phyloP scores from a whole-genome alignment of 1,140 invertebrate species.

The Scaptomyza pallida region DNA sequence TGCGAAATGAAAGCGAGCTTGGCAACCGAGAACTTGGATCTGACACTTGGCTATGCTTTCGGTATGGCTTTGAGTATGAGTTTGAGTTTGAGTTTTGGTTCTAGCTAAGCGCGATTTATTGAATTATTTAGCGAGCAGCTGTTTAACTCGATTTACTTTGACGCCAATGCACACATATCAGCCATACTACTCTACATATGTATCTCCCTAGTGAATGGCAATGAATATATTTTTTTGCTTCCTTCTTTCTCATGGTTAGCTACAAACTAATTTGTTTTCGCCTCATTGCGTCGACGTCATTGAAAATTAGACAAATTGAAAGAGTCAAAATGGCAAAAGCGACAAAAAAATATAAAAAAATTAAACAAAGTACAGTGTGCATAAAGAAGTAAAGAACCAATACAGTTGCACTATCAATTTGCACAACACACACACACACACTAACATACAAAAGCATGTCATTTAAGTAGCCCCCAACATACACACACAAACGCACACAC shows the following conservation, averaged over 20 bases:
- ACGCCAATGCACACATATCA: slow-evolving; percentile 18
- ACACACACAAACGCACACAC: slow-evolving; percentile 12
- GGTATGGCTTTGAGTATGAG: too few relatives aligned
- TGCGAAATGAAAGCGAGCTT: slow-evolving; percentile 39
- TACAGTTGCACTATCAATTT: slow-evolving; percentile 67
- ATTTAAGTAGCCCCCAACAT: slow-evolving; percentile 68
- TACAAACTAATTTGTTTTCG: slow-evolving; percentile 75
- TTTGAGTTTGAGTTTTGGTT: slow-evolving; percentile 48
- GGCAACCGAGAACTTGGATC: slow-evolving; percentile 20
- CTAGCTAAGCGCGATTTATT: slow-evolving; percentile 76
- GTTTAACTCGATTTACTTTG: slow-evolving; percentile 76
- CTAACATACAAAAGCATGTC: slow-evolving; percentile 50
- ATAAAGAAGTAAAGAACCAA: slow-evolving; percentile 35
- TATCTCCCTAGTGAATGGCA: slow-evolving; percentile 16
- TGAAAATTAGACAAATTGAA: slow-evolving; percentile 80
- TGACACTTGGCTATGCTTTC: slow-evolving; percentile 29
- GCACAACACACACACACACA: slow-evolving; percentile 18
- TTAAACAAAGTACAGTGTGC: not conserved
- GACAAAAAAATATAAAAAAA: slow-evolving; percentile 37
- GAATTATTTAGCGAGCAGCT: slow-evolving; percentile 81
- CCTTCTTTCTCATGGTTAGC: slow-evolving; percentile 43
- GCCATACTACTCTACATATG: slow-evolving; percentile 17
- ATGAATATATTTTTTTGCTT: slow-evolving; percentile 16
- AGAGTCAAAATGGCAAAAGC: slow-evolving; percentile 70
- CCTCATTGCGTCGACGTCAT: slow-evolving; percentile 69